These are phyloP conservation scores for Halcyon smyrnensis DNA, from an alignment of 2,797 vertebrate species.

Conservation along the genomic window DNA sequence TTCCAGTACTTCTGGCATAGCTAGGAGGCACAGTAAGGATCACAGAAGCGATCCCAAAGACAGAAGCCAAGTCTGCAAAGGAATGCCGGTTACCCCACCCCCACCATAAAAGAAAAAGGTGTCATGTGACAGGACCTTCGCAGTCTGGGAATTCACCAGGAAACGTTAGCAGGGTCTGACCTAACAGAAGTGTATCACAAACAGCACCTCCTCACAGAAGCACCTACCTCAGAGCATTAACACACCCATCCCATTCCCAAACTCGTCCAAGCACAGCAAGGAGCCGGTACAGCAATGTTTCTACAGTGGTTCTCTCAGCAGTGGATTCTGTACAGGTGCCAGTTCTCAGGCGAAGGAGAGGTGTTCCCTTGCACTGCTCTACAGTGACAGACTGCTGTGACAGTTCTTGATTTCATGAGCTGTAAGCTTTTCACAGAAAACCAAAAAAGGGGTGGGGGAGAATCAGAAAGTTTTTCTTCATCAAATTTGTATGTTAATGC, in stretches of 20 bases:
- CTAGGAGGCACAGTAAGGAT: not conserved
- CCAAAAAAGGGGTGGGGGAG: fast-evolving
- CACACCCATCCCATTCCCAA: not conserved
- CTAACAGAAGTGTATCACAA: not conserved
- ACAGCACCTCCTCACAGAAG: not conserved
- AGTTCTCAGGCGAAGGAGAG: not conserved
- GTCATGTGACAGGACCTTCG: not conserved
- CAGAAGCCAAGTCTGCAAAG: not conserved
- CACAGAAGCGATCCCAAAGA: not conserved
- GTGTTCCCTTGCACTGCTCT: not conserved
- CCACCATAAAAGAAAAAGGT: not conserved
- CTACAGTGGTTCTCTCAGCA: not conserved
- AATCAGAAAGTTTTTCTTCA: constrained; percentile 13
- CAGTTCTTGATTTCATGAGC: constrained; percentile 2
- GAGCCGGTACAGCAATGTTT: fast-evolving
- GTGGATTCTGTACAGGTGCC: not conserved
- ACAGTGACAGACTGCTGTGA: not conserved
- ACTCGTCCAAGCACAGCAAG: not conserved
- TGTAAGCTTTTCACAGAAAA: not conserved
- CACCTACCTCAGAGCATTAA: not conserved
- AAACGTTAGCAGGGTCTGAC: not conserved
- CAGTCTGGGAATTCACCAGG: not conserved
- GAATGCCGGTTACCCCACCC: not conserved
- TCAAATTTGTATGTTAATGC: constrained; percentile 11
- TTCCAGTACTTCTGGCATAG: not conserved